Base-by-base conservation (phyloP, 2,797 vertebrate genomes). In the Eidolon dupreanum region DNA sequence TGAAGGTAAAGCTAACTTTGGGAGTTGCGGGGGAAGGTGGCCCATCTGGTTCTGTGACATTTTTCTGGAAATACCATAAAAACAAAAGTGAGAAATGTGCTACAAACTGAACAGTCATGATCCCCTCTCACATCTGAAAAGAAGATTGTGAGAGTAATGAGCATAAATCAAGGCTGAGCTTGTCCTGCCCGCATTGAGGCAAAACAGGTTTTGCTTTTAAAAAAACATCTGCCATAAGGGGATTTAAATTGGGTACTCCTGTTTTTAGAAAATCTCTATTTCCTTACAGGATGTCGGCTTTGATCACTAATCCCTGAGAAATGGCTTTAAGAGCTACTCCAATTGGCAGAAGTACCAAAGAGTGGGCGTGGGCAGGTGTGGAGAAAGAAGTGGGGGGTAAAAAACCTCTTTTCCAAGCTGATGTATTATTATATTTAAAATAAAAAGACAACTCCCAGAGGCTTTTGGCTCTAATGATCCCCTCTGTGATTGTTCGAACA, bases 1-100 rank as follows among this genome's bases (percentile, higher is more conserved):
- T 90, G 83, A 97, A 97, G 95, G 97, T 97, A 95, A 97, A 93
- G 65, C 96, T 97, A 97, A 97, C 94, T 98, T 94, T 94, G 95
- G 95, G 82, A 65, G 65, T 84, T 97, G 95, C 65, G 96, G 96
- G 94, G 97, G 97, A 96, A 95, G 95, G 96, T 93, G 93, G 94
- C 93, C 96, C 97, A 98, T 98, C 97, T 98, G 97, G 92, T 97
- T 93, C 94, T 98, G 59, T 93, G 96, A 97, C 96, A 86, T 97
- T 96, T 97, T 95, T 97, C 90, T 97, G 94, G 95, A 97, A 97
- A 98, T 98, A 96, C 73, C 91, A 94, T 96, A 87, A 96, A 97
- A 96, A 95, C 53, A 83, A 95, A 95, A 96, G 95, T 94, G 95
- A 96, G 94, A 97, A 97, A 91, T 95, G 95, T 89, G 95, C 83